A percentile compares a stretch with the other conserved stretches of the same genome.
These are phyloP conservation scores for Drosophila putrida DNA, from an alignment of 2,888 invertebrate species.

Conservation along the genomic window DNA sequence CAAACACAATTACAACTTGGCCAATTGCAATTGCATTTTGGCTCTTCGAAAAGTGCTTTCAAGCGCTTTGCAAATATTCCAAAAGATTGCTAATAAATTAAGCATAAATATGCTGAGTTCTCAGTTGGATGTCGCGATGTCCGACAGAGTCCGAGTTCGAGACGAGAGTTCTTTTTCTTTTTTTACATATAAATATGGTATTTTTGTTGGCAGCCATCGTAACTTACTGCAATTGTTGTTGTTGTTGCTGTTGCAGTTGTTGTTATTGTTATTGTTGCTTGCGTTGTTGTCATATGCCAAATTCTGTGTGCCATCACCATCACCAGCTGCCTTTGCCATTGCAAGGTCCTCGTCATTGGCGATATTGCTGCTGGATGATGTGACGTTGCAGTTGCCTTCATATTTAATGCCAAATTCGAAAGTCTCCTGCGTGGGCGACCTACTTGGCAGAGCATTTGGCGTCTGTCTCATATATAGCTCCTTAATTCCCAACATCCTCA, in stretches of 20 bases:
- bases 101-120: slow-evolving; percentile 61
- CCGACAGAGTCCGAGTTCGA: slow-evolving; percentile 6
- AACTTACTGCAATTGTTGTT: slow-evolving; percentile 71
- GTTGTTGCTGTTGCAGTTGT: slow-evolving; percentile 39
- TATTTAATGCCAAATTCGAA: slow-evolving; percentile 67
- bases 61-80: slow-evolving; percentile 80
- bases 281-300: slow-evolving; percentile 62
- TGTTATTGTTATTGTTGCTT: slow-evolving; percentile 43
- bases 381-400: slow-evolving; percentile 30
- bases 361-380: slow-evolving; percentile 11
- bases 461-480: slow-evolving; percentile 61
- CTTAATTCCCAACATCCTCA: slow-evolving; percentile 61
- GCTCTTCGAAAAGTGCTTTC: slow-evolving; percentile 48
- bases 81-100: slow-evolving; percentile 79
- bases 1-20: slow-evolving; percentile 40
- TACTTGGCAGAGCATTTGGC: slow-evolving; percentile 57
- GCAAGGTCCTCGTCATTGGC: slow-evolving; percentile 59
- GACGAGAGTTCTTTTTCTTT: slow-evolving; percentile 5
- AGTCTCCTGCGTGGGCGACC: slow-evolving; percentile 65
- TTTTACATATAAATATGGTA: neutral
- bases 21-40: slow-evolving; percentile 31
- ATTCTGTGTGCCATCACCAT: slow-evolving; percentile 58
- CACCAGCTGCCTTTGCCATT: slow-evolving; percentile 60
- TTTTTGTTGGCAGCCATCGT: slow-evolving; percentile 36
- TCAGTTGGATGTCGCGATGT: slow-evolving; percentile 1